A percentile compares a stretch with the other conserved stretches of the same genome.
Conservation (phyloP, 2,797 vertebrate genomes). For the Jordanella pulchra region DNA sequence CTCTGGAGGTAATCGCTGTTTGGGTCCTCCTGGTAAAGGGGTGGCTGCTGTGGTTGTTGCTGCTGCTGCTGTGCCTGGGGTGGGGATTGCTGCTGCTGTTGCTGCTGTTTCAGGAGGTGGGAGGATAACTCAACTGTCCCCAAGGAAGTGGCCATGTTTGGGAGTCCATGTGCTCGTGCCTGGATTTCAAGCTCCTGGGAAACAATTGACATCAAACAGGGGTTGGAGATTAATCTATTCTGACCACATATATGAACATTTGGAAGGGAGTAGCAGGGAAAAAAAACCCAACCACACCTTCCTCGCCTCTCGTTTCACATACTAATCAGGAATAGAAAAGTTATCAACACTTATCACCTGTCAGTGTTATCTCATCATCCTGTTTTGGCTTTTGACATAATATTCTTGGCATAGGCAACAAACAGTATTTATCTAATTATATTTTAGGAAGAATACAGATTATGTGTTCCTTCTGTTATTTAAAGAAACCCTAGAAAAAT, state of each 20-base stretch:
- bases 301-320: conserved; percentile 28
- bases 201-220: conserved; percentile 25
- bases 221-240: not conserved
- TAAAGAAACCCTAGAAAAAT: not conserved
- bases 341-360: conserved; percentile 3
- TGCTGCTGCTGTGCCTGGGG: conserved; percentile 69
- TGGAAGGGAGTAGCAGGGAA: conserved; percentile 1
- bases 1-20: conserved; percentile 86
- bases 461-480: not conserved
- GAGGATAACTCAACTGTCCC: conserved; percentile 82
- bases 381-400: conserved; percentile 12
- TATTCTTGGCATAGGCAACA: not conserved
- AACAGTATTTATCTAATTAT: not conserved
- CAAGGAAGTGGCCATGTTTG: conserved; percentile 81
- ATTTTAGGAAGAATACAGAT: not conserved
- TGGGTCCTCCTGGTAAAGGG: conserved; percentile 85
- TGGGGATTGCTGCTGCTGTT: conserved; percentile 68
- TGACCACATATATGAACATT: not conserved
- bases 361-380: conserved; percentile 26
- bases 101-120: conserved; percentile 86
- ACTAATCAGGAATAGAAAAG: conserved; percentile 15
- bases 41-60: conserved; percentile 68
- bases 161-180: conserved; percentile 91
- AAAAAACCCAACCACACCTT: conserved; percentile 34
- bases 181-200: conserved; percentile 97